Base-by-base conservation (phyloP, 2,797 vertebrate genomes). In the Smutsia gigantea region DNA sequence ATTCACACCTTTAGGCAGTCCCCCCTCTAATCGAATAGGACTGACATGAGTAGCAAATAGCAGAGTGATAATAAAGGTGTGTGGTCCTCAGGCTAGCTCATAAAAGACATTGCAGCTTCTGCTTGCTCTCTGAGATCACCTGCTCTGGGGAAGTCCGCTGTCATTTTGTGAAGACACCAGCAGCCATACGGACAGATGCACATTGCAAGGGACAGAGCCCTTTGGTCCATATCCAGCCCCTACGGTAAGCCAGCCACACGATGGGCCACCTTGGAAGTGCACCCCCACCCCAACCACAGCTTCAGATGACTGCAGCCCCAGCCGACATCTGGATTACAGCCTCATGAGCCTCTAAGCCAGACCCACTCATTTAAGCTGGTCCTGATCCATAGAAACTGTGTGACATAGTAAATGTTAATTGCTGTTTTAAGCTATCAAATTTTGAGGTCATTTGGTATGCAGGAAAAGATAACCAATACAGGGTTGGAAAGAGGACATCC, bases 101-200 rank as follows among this genome's bases (percentile, higher is more conserved):
- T 31, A 42, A 69, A 57, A 89, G 34, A 53, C 17, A 55, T 1
- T 66, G 39, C 7, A 37, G 42, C 29, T 61, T 82, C 31, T 69
- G 66, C 75, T 69, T 86, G 5, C 12, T 53, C n/a, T 37, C 75
- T 83, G 61, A 42, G 46, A 55, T 31, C 53, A 61, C 75, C 57
- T 63, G 21, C 49, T 79, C 29, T 79, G 46, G 0, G 25, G 12
- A 86, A 74, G 72, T 12, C 59, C 39, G 53, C 23, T 53, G 57
- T 25, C 77, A 91, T 59, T 88, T 46, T 93, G 83, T 46, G 71
- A 92, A 88, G 42, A 91, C 12, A 66, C 17, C 87, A 74, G 25
- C 7, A 46, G 61, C 10, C 61, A 61, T n/a, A 46, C 1, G 42
- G 55, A 51, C 12, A 94, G 39, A 39, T 27, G 3, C 17, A 71